These are phyloP conservation scores for Drosophila setosimentum DNA, from an alignment of 2,888 invertebrate genomes.

Conservation along the genomic window DNA sequence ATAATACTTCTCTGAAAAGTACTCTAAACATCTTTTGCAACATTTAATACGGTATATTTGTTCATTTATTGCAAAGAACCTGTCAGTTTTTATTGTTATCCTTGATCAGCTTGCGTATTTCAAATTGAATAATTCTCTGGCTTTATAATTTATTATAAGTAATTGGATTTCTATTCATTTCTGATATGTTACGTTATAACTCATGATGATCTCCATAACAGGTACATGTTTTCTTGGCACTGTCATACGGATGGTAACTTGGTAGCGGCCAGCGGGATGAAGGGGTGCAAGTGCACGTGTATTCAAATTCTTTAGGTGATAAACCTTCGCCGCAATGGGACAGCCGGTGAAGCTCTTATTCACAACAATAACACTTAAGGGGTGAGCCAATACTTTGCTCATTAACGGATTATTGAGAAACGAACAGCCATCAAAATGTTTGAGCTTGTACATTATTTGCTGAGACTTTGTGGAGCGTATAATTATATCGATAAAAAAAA, in stretches of 20 bases:
- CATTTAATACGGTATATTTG: not conserved
- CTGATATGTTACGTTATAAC: conserved; percentile 19
- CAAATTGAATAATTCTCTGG: not conserved
- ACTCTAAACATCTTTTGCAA: not conserved
- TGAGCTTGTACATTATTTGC: conserved; percentile 23
- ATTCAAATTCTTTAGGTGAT: conserved; percentile 34
- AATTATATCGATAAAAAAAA: conserved; percentile 17
- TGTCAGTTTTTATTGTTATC: not conserved
- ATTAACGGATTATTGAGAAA: conserved; percentile 41
- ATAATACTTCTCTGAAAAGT: not conserved
- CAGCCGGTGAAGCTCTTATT: conserved; percentile 31
- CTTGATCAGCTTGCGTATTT: not conserved
- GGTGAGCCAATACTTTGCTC: conserved; percentile 12
- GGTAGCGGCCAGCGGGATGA: conserved; percentile 38
- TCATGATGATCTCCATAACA: conserved; percentile 37
- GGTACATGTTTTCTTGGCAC: conserved; percentile 3
- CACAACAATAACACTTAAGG: conserved; percentile 15
- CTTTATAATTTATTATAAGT: not conserved
- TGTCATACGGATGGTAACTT: not conserved
- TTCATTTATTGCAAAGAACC: no score
- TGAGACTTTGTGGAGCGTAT: conserved; percentile 15
- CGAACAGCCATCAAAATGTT: conserved; percentile 38
- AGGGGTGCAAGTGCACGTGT: conserved; percentile 5
- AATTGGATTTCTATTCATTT: not conserved
- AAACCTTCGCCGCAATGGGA: conserved; percentile 37